A percentile compares a stretch with the other conserved stretches of the same genome.
These are phyloP conservation scores for Colistium nudipinnis DNA, from an alignment of 2,113 vertebrate genomes.

Conservation along the genomic window DNA sequence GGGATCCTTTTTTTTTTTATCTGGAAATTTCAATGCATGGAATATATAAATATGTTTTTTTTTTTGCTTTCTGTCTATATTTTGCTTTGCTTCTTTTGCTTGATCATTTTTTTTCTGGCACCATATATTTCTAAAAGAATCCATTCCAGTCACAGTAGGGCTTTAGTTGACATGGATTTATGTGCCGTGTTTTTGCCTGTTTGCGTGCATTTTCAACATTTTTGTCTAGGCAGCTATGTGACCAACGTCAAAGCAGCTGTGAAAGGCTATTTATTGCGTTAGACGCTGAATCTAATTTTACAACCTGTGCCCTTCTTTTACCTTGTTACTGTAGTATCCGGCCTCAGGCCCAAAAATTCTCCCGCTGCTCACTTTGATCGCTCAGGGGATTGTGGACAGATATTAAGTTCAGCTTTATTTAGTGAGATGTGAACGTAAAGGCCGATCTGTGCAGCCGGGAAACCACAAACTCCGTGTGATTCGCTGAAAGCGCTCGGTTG, in stretches of 20 bases:
- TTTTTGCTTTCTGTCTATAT: too few species aligned
- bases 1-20: too few species aligned
- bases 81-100: too few species aligned
- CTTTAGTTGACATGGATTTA: too few species aligned
- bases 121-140: too few species aligned
- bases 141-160: too few species aligned
- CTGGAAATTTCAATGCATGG: too few species aligned
- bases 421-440: slow-evolving; percentile 1
- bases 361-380: slow-evolving; percentile 8
- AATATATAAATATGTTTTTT: too few species aligned
- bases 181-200: too few species aligned
- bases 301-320: neutral
- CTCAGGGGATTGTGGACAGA: neutral
- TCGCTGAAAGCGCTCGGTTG: slow-evolving; percentile 34
- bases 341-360: neutral
- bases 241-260: neutral
- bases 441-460: neutral
- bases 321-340: slow-evolving; percentile 1
- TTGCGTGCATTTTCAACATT: neutral
- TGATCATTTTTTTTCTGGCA: neutral
- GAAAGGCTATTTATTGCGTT: neutral
- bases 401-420: neutral
- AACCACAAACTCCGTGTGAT: neutral
- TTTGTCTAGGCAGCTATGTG: neutral
- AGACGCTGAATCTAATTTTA: neutral